Conservation (phyloP, 92 coral and sea anemone species). For the Palythoa grandiflora region DNA sequence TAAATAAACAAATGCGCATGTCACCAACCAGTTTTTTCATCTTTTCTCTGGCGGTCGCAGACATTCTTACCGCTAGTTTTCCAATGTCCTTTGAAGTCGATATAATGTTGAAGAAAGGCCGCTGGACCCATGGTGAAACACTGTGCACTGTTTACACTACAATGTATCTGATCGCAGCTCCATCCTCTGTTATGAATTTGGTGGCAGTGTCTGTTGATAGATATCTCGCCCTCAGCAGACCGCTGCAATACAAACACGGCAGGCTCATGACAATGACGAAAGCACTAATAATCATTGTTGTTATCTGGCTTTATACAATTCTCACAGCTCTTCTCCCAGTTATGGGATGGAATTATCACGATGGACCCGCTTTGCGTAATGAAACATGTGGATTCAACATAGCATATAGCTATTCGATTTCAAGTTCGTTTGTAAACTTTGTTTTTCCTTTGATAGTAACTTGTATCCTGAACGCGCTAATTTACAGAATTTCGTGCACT, state of each 20-base stretch:
- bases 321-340: constrained; percentile 73
- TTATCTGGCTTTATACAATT: constrained; percentile 77
- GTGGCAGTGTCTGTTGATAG: constrained; percentile 87
- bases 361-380: constrained; percentile 40
- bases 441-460: constrained; percentile 70
- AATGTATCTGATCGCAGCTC: constrained; percentile 82
- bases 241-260: constrained; percentile 68
- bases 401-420: constrained; percentile 63
- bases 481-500: constrained; percentile 73
- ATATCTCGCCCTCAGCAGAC: constrained; percentile 79
- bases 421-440: constrained; percentile 77
- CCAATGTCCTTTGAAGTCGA: constrained; percentile 89
- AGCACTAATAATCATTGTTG: constrained; percentile 60
- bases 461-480: constrained; percentile 72
- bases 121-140: constrained; percentile 76
- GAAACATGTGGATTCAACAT: constrained; percentile 76
- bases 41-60: constrained; percentile 86
- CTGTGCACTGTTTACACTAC: constrained; percentile 69
- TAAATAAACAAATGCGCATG: constrained; percentile 71
- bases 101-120: constrained; percentile 45
- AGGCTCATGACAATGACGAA: constrained; percentile 70
- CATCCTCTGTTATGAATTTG: constrained; percentile 77
- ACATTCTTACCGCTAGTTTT: constrained; percentile 78
- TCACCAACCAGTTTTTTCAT: constrained; percentile 81
- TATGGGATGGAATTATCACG: constrained; percentile 74